Percentiles rank a stretch among this genome's conserved stretches.
These are phyloP conservation scores for Dynastes hyllus DNA, from an alignment of 2,888 invertebrate species.

Conservation along the genomic window DNA sequence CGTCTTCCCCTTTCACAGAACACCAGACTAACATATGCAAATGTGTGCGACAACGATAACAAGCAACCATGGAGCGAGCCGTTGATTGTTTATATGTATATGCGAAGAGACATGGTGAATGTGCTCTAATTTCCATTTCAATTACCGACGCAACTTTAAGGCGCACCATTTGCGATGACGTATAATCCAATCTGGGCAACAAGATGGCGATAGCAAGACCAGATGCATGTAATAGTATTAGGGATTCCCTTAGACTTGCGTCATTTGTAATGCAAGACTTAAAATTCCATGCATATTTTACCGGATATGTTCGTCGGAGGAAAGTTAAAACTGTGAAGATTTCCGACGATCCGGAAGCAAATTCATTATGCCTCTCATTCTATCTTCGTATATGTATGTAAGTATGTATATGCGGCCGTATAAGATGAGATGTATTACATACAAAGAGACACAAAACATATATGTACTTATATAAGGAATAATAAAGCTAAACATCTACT, in stretches of 20 bases:
- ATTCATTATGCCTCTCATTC: not conserved
- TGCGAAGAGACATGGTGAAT: constrained; percentile 50
- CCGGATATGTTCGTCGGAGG: constrained; percentile 52
- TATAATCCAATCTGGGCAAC: constrained; percentile 57
- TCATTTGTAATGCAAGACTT: constrained; percentile 62
- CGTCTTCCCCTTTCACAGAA: not conserved
- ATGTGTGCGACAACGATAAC: constrained; percentile 42
- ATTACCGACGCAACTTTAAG: constrained; percentile 55
- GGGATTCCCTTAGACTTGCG: constrained; percentile 57
- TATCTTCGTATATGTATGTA: no score
- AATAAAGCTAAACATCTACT: no score
- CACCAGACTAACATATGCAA: constrained; percentile 45
- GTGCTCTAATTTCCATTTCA: constrained; percentile 55
- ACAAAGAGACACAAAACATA: no score
- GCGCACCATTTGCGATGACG: constrained; percentile 56
- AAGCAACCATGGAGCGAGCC: constrained; percentile 6
- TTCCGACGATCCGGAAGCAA: constrained; percentile 22
- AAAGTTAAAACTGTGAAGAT: constrained; percentile 56
- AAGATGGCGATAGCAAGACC: constrained; percentile 54
- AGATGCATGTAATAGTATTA: constrained; percentile 61
- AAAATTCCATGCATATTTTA: constrained; percentile 63
- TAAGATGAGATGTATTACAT: no score
- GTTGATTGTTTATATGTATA: constrained; percentile 48
- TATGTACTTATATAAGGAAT: no score
- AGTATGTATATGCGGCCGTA: no score